Evolutionary conservation across 2,113 vertebrate species (phyloP).

Genomic region (Pandion haliaetus): DNA sequence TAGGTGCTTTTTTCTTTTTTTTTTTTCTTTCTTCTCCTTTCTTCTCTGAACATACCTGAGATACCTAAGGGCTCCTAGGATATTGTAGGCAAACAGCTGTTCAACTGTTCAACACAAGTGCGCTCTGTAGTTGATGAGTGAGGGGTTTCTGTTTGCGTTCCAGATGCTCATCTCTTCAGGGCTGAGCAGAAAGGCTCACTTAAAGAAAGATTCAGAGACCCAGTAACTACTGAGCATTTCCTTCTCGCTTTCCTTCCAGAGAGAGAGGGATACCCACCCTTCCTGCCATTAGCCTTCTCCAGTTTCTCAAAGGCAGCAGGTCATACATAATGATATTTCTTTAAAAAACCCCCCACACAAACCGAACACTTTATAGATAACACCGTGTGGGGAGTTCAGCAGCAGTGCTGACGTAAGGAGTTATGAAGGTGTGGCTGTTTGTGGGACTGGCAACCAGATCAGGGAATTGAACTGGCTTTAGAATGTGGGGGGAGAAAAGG

Average conservation of each 20-base stretch:
- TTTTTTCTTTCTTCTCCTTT: background rate
- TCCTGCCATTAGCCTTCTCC: conserved; percentile 3
- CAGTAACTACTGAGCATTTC: background rate
- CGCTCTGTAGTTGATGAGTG: background rate
- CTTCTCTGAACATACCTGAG: background rate
- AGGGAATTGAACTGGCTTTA: background rate
- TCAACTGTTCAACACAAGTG: background rate
- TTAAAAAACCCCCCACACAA: background rate
- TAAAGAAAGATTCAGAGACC: background rate
- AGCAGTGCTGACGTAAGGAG: background rate
- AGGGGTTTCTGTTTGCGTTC: background rate
- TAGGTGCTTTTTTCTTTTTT: background rate
- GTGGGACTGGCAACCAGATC: background rate
- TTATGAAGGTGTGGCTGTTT: background rate
- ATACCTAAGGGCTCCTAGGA: background rate
- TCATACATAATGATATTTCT: background rate
- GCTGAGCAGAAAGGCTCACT: background rate
- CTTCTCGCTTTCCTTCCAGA: background rate
- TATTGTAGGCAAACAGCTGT: background rate
- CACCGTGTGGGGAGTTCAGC: background rate
- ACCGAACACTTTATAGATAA: background rate
- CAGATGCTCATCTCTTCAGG: background rate
- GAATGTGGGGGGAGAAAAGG: background rate
- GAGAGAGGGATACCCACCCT: background rate
- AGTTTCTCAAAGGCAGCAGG: background rate